These are phyloP conservation scores for Megathymus violae DNA, from an alignment of 1,140 invertebrate species.

Conservation along the genomic window DNA sequence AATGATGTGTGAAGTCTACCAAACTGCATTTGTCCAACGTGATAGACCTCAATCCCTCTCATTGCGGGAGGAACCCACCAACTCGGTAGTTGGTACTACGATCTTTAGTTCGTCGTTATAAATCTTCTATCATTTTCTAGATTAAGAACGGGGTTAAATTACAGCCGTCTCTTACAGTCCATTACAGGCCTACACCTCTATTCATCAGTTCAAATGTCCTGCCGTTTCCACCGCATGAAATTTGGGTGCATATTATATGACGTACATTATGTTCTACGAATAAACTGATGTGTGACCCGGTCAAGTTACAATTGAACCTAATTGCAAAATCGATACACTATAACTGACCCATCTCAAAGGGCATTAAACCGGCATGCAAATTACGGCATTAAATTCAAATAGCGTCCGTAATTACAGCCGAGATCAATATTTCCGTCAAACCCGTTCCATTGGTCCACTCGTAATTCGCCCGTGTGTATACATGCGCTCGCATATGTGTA, in stretches of 20 bases:
- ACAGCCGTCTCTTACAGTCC: no score
- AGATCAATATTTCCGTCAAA: conserved; percentile 28
- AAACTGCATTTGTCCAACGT: no score
- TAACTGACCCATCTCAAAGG: conserved; percentile 1
- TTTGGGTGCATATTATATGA: neutral
- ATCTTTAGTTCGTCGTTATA: no score
- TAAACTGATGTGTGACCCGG: neutral
- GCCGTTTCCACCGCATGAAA: no score
- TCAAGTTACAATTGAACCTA: neutral
- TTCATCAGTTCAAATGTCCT: no score
- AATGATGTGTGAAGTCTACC: no score
- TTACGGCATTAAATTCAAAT: conserved; percentile 16
- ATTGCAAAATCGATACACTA: conserved; percentile 1
- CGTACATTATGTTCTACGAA: neutral
- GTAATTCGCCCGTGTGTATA: neutral
- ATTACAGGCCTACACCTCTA: no score
- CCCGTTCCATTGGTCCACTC: conserved; percentile 26
- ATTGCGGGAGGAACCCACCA: no score
- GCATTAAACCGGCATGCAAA: conserved; percentile 9
- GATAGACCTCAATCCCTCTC: no score
- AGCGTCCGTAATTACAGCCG: conserved; percentile 6
- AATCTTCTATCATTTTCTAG: no score
- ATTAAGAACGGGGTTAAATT: no score
- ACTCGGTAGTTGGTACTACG: no score
- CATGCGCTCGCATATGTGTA: neutral